These are phyloP conservation scores for Microplitis demolitor DNA, from an alignment of 1,140 invertebrate species.

Conservation along the genomic window DNA sequence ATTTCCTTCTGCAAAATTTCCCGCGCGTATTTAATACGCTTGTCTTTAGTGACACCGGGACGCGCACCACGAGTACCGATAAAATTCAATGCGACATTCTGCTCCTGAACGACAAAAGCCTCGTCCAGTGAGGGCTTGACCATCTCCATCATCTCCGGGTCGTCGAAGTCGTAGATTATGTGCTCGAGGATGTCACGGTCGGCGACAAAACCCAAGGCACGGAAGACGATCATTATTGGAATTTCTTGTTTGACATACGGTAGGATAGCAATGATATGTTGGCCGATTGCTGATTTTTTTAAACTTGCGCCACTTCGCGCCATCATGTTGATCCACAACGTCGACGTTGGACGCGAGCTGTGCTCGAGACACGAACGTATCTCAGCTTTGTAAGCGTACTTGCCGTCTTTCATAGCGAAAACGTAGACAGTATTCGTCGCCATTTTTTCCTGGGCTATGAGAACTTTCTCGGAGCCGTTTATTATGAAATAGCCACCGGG, in stretches of 20 bases:
- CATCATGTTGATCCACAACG: constrained; percentile 99
- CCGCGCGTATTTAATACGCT: constrained; percentile 97
- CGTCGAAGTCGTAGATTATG: constrained; percentile 99
- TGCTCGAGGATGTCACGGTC: constrained; percentile 98
- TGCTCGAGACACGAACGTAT: constrained; percentile 96
- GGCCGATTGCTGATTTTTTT: constrained; percentile 97
- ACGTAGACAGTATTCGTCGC: constrained; percentile 99
- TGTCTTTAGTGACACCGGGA: constrained; percentile 97
- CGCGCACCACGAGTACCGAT: constrained; percentile 95
- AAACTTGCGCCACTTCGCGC: constrained; percentile 90
- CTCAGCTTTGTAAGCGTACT: constrained; percentile 97
- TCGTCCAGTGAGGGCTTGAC: constrained; percentile 98
- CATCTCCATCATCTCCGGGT: constrained; percentile 99
- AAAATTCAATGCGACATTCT: constrained; percentile 97
- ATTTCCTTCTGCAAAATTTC: constrained; percentile 99
- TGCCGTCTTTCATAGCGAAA: constrained; percentile 97
- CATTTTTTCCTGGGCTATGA: constrained; percentile 99
- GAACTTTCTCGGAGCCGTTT: constrained; percentile 93
- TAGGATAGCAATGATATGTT: constrained; percentile 95
- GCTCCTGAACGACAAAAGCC: constrained; percentile 99
- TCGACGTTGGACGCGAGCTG: constrained; percentile 90
- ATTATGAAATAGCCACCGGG: constrained; percentile 97
- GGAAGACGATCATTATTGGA: constrained; percentile 98
- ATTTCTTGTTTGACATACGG: constrained; percentile 99
- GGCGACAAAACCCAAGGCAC: constrained; percentile 96